A percentile compares a stretch with the other conserved stretches of the same genome.
These are phyloP conservation scores for Poecilia latipinna DNA, from an alignment of 2,113 vertebrate genomes.

Conservation along the genomic window DNA sequence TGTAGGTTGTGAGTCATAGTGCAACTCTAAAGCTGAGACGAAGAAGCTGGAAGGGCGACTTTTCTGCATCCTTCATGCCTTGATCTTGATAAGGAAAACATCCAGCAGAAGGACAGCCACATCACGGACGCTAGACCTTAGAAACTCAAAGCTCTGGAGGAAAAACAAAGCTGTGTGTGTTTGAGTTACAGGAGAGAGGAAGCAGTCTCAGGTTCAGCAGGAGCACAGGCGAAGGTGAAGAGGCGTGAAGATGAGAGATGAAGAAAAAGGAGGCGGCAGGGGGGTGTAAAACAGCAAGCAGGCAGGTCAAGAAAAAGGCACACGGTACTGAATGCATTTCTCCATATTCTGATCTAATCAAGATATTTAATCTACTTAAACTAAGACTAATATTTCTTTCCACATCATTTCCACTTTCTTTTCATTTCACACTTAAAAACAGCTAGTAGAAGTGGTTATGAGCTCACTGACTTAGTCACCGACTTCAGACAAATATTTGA, in stretches of 20 bases:
- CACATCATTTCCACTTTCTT: not conserved
- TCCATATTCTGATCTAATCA: slow-evolving; percentile 6
- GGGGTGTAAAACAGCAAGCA: slow-evolving; percentile 14
- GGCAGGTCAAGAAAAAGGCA: slow-evolving; percentile 17
- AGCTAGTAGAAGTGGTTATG: not conserved
- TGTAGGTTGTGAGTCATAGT: slow-evolving; percentile 40
- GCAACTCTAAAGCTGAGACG: slow-evolving; percentile 57
- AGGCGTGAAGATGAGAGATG: not conserved
- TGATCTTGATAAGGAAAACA: slow-evolving; percentile 35
- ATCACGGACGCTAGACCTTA: slow-evolving; percentile 62
- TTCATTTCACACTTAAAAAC: not conserved
- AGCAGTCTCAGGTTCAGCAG: slow-evolving; percentile 65
- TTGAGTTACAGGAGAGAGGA: slow-evolving; percentile 54
- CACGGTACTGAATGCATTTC: not conserved
- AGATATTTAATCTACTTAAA: slow-evolving; percentile 15
- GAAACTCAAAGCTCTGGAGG: slow-evolving; percentile 46
- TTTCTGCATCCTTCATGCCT: slow-evolving; percentile 18
- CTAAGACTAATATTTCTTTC: not conserved
- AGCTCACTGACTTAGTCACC: not conserved
- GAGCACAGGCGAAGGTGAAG: not conserved
- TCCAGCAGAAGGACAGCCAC: slow-evolving; percentile 49
- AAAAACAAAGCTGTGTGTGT: slow-evolving; percentile 55
- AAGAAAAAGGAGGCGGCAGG: slow-evolving; percentile 8
- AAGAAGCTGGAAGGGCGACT: slow-evolving; percentile 42
- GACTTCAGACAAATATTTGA: slow-evolving; percentile 21